Percentiles rank a stretch among this genome's conserved stretches.
Evolutionary conservation across 2,113 vertebrate genomes (phyloP).

Genomic region (Cyanistes caeruleus): DNA sequence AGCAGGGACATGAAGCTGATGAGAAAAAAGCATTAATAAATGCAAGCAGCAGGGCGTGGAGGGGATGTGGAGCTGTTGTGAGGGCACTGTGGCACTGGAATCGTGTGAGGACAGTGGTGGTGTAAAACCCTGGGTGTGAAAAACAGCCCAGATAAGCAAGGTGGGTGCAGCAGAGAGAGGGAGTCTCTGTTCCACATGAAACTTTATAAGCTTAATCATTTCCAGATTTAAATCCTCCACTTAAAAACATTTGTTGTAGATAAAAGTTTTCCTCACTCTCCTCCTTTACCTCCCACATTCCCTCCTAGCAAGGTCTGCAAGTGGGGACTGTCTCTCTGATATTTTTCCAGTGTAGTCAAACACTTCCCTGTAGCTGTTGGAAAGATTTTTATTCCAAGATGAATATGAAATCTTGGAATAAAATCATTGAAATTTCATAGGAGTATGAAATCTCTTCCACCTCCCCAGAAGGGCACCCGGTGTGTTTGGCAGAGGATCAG

Average conservation of each 20-base stretch:
- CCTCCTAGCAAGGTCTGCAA: not conserved
- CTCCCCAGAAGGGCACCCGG: rapidly evolving
- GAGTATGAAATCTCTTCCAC: not conserved
- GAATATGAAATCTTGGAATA: not conserved
- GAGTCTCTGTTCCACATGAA: not conserved
- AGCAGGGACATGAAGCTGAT: not conserved
- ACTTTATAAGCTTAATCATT: not conserved
- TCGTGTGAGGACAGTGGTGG: not conserved
- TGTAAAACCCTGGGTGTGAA: not conserved
- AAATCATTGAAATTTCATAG: too few species aligned
- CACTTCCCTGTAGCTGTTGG: not conserved
- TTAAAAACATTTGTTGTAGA: not conserved
- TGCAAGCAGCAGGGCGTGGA: not conserved
- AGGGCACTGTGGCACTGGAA: not conserved
- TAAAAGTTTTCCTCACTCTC: slow-evolving; percentile 37
- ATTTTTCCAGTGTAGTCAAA: not conserved
- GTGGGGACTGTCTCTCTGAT: not conserved
- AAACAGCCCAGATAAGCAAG: not conserved
- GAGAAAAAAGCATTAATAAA: not conserved
- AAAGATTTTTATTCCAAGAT: not conserved
- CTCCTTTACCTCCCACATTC: not conserved
- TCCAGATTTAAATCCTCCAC: not conserved
- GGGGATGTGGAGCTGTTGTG: not conserved
- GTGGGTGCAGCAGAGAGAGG: not conserved
- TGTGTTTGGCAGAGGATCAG: not conserved